Base-by-base conservation (phyloP, 1,140 invertebrate genomes). In the Anadara kagoshimensis region DNA sequence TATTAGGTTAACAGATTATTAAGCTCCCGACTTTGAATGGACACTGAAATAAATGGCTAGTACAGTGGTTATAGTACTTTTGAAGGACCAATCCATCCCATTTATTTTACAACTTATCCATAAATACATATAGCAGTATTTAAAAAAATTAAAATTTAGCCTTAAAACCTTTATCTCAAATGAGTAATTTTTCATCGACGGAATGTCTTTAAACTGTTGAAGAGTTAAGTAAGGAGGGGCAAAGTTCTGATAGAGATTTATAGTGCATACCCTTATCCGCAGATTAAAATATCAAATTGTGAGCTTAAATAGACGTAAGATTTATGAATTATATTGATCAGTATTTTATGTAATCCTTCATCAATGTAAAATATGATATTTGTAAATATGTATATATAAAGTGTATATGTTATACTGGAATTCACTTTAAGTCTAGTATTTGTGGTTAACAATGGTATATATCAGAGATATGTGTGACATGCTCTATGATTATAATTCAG, bases 261-360 rank as follows among this genome's bases (percentile, higher is more conserved):
- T 56, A 29, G 53, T 56, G 44, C 56, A 43, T 67, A 67, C 64
- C 29, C 53, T 56, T 51, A 43, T 20, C 51, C 43, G 41, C 26
- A 36, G 64, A 67, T 67, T 56, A 56, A 56, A 67, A 54, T 67
- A 36, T 41, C 56, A 56, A 67, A 41, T 43, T 51, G 36, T 51
- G 41, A 43, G 49, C 45, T 29, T 24, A 53, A 36, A 22, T 24
- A 51, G 24, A 53, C 12, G 36, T 54, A 43, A 67, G 49, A 67
- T 67, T 67, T 67, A 67, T 56, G 26, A 54, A 54, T 26, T 43
- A 43, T 54, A 67, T 67, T 54, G 64, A 67, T 67, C 43, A 20
- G 24, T 20, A 16, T 20, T 29, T 36, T n/a, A 36, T 56, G 12
- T 67, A 67, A 67, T 67, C 64, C 29, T 22, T 26, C 16, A 49